These are phyloP conservation scores for Apodemia zela DNA, from an alignment of 2,888 invertebrate genomes.

Conservation along the genomic window DNA sequence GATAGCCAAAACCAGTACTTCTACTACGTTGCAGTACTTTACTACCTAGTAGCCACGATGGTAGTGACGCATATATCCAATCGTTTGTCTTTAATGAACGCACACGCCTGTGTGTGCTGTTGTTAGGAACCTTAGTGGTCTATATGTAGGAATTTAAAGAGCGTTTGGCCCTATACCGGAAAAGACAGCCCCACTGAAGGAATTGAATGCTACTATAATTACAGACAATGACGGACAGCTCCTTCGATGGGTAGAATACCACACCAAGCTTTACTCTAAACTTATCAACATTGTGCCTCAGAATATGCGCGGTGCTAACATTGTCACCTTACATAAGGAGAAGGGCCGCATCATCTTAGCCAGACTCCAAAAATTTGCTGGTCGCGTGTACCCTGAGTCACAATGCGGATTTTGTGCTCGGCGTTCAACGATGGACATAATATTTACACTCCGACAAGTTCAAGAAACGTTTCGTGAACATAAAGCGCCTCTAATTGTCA, in stretches of 20 bases:
- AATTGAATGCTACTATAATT: constrained; percentile 19
- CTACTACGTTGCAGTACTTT: no score
- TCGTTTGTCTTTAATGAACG: no score
- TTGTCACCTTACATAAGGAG: constrained; percentile 18
- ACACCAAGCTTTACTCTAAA: not conserved
- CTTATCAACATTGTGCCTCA: not conserved
- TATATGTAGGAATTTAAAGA: constrained; percentile 24
- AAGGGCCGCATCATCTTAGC: not conserved
- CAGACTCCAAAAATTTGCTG: no score
- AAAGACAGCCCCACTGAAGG: constrained; percentile 24
- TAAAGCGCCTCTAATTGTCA: no score
- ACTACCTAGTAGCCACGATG: no score
- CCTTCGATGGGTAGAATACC: constrained; percentile 17
- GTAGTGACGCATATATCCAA: no score
- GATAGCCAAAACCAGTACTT: not conserved
- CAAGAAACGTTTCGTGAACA: no score
- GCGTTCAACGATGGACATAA: no score
- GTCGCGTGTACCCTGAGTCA: no score
- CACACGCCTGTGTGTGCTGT: not conserved
- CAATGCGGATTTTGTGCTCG: no score
- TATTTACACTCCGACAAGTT: no score
- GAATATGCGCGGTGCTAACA: constrained; percentile 16
- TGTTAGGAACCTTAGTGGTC: constrained; percentile 18
- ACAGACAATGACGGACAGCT: not conserved
- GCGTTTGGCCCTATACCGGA: constrained; percentile 23